phyloP scores from a whole-genome alignment of 2,888 invertebrate species.

The Enoplolaimus lenunculus region DNA sequence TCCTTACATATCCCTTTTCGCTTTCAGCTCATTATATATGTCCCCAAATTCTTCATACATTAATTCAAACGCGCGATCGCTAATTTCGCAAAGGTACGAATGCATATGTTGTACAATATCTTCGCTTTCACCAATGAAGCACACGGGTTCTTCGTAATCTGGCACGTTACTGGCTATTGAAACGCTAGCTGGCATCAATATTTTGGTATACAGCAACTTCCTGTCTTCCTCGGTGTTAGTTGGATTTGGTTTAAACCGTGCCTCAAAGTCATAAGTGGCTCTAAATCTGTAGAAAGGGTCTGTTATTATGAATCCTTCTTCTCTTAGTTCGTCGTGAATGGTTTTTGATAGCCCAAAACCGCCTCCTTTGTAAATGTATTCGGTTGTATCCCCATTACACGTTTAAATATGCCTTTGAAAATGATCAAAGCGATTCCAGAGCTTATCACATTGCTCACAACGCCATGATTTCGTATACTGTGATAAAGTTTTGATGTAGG shows the following conservation, averaged over 20 bases:
- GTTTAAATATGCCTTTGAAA: background rate
- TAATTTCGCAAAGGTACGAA: background rate
- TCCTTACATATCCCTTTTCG: background rate
- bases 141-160: background rate
- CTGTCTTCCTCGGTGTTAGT: background rate
- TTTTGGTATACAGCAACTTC: constrained; percentile 3
- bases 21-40: background rate
- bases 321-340: constrained; percentile 3
- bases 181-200: background rate
- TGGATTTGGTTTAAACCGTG: background rate
- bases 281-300: background rate
- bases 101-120: background rate
- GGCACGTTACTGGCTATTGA: constrained; percentile 6
- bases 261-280: constrained; percentile 13
- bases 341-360: constrained; percentile 11
- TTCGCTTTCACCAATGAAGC: constrained; percentile 1
- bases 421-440: background rate
- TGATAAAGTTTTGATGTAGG: background rate
- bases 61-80: background rate
- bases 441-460: background rate
- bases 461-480: background rate
- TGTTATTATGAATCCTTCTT: constrained; percentile 7
- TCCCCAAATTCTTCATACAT: background rate
- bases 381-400: background rate
- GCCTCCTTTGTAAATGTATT: background rate